These are phyloP conservation scores for Tipula unca DNA, from an alignment of 2,888 invertebrate genomes.

Conservation along the genomic window DNA sequence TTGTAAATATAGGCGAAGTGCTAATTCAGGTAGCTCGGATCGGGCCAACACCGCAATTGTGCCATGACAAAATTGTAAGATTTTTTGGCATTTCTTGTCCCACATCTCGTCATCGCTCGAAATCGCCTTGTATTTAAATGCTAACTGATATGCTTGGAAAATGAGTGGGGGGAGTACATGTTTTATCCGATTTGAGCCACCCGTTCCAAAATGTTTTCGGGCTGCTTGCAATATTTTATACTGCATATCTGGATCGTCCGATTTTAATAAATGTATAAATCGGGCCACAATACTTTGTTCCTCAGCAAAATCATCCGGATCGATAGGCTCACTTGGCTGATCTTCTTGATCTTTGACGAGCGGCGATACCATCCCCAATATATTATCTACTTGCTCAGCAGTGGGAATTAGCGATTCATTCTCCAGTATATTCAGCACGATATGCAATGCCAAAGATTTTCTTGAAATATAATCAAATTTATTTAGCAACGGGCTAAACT, in stretches of 20 bases:
- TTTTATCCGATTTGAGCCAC: constrained; percentile 79
- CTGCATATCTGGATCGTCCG: constrained; percentile 74
- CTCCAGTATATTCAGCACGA: constrained; percentile 84
- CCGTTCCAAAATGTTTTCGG: constrained; percentile 81
- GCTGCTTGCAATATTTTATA: constrained; percentile 85
- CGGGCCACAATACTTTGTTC: constrained; percentile 85
- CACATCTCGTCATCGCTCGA: constrained; percentile 85
- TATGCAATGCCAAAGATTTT: constrained; percentile 76
- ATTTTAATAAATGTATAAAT: constrained; percentile 73
- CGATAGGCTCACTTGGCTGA: constrained; percentile 57
- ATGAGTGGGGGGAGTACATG: constrained; percentile 90
- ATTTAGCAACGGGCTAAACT: constrained; percentile 77
- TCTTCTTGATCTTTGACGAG: constrained; percentile 79
- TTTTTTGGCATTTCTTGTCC: constrained; percentile 97
- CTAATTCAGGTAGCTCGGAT: constrained; percentile 89
- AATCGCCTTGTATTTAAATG: constrained; percentile 70
- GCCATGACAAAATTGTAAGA: constrained; percentile 95
- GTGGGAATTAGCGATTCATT: constrained; percentile 80
- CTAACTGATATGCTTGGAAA: constrained; percentile 86
- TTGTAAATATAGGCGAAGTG: constrained; percentile 87
- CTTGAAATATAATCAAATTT: constrained; percentile 84
- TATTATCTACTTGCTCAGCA: constrained; percentile 77
- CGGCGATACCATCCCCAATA: constrained; percentile 73
- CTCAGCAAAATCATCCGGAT: constrained; percentile 92
- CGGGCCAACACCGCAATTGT: constrained; percentile 91